Conservation (phyloP, 1,140 invertebrate genomes). For the Aphidius ervi region DNA sequence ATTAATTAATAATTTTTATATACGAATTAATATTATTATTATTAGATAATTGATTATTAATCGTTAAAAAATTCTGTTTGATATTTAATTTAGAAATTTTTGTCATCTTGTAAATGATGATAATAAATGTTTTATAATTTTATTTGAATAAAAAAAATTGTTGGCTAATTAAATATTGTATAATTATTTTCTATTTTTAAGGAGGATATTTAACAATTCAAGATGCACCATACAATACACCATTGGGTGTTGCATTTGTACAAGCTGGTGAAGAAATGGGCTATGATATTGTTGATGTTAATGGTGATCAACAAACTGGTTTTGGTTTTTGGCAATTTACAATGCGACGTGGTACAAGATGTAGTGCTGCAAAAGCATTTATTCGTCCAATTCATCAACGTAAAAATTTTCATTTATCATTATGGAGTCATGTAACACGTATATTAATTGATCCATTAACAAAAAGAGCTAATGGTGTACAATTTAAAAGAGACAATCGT, state of each 20-base stretch:
- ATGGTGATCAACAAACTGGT: constrained; percentile 76
- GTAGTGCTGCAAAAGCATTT: constrained; percentile 77
- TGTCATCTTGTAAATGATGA: no score
- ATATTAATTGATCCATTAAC: constrained; percentile 68
- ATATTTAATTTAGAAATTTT: no score
- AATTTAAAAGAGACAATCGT: constrained; percentile 67
- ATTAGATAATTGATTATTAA: no score
- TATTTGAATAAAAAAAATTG: no score
- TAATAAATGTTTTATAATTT: no score
- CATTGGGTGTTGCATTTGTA: constrained; percentile 74
- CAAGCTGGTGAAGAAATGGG: constrained; percentile 90
- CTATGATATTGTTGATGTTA: constrained; percentile 73
- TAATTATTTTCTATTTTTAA: constrained; percentile 41
- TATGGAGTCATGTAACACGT: constrained; percentile 73
- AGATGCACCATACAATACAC: constrained; percentile 75
- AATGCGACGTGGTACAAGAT: constrained; percentile 72
- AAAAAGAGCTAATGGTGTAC: constrained; percentile 71
- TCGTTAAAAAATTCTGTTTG: no score
- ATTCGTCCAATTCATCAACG: constrained; percentile 69
- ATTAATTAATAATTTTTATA: no score
- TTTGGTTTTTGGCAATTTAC: constrained; percentile 79
- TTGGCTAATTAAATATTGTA: no score
- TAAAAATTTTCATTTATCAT: constrained; percentile 68
- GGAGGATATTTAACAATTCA: constrained; percentile 78
- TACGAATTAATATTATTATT: no score